phyloP scores from a whole-genome alignment of 2,888 invertebrate species.

The Cenopis cana region DNA sequence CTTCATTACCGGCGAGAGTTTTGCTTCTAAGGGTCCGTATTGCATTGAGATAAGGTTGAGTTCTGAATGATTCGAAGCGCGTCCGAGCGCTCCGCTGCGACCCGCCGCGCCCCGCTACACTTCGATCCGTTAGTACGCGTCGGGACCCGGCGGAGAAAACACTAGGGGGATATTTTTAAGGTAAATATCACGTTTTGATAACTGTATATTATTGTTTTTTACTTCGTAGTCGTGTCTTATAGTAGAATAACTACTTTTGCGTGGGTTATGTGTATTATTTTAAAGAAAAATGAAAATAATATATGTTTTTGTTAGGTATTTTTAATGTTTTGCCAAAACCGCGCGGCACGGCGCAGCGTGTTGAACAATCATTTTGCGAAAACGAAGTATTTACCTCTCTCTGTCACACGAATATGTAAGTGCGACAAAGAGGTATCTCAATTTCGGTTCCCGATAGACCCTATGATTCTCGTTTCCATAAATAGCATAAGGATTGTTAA shows the following conservation, averaged over 20 bases:
- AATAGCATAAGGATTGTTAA: no score
- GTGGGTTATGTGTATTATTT: background rate
- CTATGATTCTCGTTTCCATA: no score
- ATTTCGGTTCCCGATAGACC: no score
- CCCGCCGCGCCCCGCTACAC: constrained; percentile 32
- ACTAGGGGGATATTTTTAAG: constrained; percentile 4
- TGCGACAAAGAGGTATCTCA: no score
- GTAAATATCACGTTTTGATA: constrained; percentile 7
- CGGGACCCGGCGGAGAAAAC: background rate
- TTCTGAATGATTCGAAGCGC: background rate
- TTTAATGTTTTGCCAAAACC: background rate
- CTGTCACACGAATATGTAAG: no score
- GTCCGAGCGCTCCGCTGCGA: constrained; percentile 19
- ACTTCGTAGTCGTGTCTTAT: background rate
- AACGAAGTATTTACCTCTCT: no score
- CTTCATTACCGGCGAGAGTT: background rate
- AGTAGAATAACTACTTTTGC: background rate
- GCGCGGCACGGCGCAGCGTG: background rate
- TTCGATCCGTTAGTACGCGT: constrained; percentile 40
- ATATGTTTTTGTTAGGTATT: no score
- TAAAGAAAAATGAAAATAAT: no score
- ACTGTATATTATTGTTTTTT: background rate
- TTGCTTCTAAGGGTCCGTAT: background rate
- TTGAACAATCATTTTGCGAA: background rate
- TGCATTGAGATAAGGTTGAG: background rate